Percentiles rank a stretch among this genome's conserved stretches.
Conservation (phyloP, 2,113 vertebrate genomes). For the Notechis scutatus region DNA sequence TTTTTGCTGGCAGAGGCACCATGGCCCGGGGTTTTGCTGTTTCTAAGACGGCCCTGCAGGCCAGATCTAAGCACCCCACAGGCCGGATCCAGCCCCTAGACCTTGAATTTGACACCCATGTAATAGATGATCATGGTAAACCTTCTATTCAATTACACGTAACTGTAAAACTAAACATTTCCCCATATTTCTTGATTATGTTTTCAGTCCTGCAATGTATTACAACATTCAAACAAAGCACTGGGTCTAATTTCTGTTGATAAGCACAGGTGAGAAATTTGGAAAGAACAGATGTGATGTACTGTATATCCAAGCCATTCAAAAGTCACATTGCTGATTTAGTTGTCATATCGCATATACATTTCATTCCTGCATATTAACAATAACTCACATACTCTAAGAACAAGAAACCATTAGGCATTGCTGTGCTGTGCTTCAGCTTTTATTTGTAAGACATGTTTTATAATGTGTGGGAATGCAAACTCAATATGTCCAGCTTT, state of each 20-base stretch:
- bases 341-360: constrained; percentile 3
- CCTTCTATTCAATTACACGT: background rate
- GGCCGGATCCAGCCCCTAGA: too few relatives aligned
- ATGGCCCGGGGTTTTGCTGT: too few relatives aligned
- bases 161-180: background rate
- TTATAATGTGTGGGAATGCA: background rate
- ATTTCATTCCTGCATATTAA: constrained; percentile 27
- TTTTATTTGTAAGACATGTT: background rate
- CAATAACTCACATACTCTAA: constrained; percentile 25
- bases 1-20: too few relatives aligned
- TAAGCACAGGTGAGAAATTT: background rate
- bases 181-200: background rate
- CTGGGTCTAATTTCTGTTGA: background rate
- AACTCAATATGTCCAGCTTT: background rate
- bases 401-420: background rate
- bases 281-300: background rate
- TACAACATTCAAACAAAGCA: background rate
- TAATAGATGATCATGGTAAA: background rate
- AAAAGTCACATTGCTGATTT: constrained; percentile 18
- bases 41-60: too few relatives aligned
- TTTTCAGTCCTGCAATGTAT: background rate
- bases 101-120: too few relatives aligned
- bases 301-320: background rate
- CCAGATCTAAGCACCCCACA: too few relatives aligned
- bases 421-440: background rate